These are phyloP conservation scores for Cavia aperea DNA, from an alignment of 2,113 vertebrate genomes.

Conservation along the genomic window DNA sequence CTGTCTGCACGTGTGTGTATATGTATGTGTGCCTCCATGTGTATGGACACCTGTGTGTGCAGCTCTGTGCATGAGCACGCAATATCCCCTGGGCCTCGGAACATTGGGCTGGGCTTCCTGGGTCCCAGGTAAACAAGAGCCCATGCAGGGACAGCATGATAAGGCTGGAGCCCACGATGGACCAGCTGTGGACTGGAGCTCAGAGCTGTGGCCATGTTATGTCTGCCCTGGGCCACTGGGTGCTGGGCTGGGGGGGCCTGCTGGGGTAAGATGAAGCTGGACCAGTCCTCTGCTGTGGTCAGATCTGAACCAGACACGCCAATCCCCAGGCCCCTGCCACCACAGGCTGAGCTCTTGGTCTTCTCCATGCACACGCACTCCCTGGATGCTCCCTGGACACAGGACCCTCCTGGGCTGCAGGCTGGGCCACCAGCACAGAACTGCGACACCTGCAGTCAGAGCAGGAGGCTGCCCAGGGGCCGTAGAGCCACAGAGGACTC, in stretches of 20 bases:
- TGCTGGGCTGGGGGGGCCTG: background rate
- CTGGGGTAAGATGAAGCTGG: too few relatives aligned
- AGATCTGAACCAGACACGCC: background rate
- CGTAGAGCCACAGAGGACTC: background rate
- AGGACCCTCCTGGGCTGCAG: too few relatives aligned
- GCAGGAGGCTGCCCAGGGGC: background rate
- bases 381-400: accelerated
- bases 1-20: accelerated
- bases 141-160: accelerated
- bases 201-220: background rate
- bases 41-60: too few relatives aligned
- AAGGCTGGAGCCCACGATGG: background rate
- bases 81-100: background rate
- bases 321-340: background rate
- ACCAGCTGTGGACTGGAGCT: background rate
- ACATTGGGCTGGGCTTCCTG: background rate
- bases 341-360: accelerated
- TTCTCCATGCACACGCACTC: accelerated
- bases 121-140: background rate
- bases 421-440: background rate
- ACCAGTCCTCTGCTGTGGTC: background rate
- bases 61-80: background rate
- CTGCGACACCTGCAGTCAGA: background rate
- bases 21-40: too few relatives aligned
- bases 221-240: too few relatives aligned